These are phyloP conservation scores for Allophyes oxyacanthae DNA, from an alignment of 2,888 invertebrate genomes.

Conservation along the genomic window DNA sequence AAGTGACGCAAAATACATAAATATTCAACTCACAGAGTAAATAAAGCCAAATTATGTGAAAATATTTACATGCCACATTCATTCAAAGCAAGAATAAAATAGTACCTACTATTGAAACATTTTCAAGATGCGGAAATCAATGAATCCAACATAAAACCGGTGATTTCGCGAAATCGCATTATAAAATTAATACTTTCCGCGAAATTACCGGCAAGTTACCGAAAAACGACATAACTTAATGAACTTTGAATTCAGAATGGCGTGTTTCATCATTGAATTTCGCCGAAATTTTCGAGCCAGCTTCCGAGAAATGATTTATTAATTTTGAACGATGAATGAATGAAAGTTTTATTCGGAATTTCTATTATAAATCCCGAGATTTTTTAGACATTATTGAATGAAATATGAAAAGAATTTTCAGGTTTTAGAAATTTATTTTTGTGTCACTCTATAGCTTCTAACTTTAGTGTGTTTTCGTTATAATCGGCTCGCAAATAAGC, in stretches of 20 bases:
- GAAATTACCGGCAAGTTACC: conserved; percentile 1
- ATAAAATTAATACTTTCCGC: conserved; percentile 4
- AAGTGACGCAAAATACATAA: background rate
- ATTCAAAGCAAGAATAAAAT: conserved; percentile 1
- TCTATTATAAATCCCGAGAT: conserved; percentile 7
- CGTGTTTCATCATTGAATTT: background rate
- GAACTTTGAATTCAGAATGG: background rate
- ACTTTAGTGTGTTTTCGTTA: too few relatives aligned
- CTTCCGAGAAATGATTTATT: conserved; percentile 25
- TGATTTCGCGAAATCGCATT: conserved; percentile 1
- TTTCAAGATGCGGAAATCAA: background rate
- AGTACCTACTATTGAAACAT: background rate
- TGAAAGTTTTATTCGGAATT: conserved; percentile 14
- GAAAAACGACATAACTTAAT: conserved; percentile 8
- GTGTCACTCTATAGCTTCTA: too few relatives aligned
- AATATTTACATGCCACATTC: conserved; percentile 5
- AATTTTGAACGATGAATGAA: conserved; percentile 23
- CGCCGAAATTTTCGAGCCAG: conserved; percentile 14
- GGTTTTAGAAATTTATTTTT: background rate
- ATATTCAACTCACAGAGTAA: conserved; percentile 10
- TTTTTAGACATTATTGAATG: conserved; percentile 3
- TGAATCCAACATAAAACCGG: background rate
- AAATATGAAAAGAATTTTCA: conserved; percentile 3
- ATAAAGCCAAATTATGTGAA: conserved; percentile 3
- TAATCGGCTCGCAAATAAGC: background rate